phyloP scores from a whole-genome alignment of 2,113 vertebrate genomes.

The Miniopterus natalensis region DNA sequence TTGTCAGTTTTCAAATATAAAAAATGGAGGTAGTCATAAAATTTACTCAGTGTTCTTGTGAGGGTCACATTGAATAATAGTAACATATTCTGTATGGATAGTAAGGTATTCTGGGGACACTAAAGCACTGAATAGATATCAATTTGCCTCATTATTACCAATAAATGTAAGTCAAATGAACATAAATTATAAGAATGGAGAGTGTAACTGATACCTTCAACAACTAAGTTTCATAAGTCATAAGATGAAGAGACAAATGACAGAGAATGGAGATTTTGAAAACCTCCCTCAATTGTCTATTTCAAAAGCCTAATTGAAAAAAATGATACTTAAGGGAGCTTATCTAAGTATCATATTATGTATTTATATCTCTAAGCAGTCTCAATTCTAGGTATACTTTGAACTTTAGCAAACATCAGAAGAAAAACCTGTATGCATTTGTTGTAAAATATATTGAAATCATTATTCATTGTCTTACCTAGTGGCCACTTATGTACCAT shows the following conservation, averaged over 20 bases:
- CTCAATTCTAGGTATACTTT: background rate
- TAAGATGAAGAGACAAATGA: background rate
- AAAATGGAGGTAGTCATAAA: background rate
- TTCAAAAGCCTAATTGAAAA: background rate
- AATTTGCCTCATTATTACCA: slow-evolving; percentile 42
- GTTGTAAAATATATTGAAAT: slow-evolving; percentile 44
- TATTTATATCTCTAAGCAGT: background rate
- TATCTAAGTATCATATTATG: background rate
- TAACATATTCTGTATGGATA: slow-evolving; percentile 13
- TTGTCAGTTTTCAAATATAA: background rate
- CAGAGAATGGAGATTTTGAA: background rate
- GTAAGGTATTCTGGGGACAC: background rate
- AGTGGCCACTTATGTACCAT: background rate
- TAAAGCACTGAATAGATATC: slow-evolving; percentile 34
- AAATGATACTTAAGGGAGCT: background rate
- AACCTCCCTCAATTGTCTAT: background rate
- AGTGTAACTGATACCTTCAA: background rate
- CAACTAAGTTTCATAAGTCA: background rate
- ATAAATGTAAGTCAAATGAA: slow-evolving; percentile 11
- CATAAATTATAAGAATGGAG: slow-evolving; percentile 34
- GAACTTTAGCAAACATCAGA: background rate
- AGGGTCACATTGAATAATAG: background rate
- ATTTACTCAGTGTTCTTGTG: slow-evolving; percentile 4
- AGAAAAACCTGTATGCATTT: slow-evolving; percentile 42
- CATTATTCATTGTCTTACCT: slow-evolving; percentile 35